Evolutionary conservation across 2,888 invertebrate genomes (phyloP).

Genomic region (Ephialtes manifestator): DNA sequence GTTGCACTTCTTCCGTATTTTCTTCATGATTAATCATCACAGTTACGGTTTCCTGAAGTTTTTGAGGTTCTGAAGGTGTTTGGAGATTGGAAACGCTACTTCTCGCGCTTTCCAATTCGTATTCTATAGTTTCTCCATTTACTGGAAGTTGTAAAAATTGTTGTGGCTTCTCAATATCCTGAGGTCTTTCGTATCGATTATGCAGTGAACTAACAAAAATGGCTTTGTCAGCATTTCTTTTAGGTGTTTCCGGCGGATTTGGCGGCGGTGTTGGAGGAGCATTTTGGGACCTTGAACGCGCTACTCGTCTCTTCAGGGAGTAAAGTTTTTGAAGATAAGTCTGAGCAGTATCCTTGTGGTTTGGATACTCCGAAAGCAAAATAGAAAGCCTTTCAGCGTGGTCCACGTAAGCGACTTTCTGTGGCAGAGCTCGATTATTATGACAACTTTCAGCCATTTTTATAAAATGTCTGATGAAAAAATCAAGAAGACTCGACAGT

Average conservation of each 20-base stretch:
- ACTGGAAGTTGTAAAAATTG: conserved; percentile 3
- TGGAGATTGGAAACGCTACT: background rate
- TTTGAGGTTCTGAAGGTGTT: background rate
- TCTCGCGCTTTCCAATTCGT: conserved; percentile 31
- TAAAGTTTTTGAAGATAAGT: conserved; percentile 88
- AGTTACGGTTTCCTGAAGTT: background rate
- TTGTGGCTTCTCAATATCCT: conserved; percentile 34
- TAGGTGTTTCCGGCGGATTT: conserved; percentile 79
- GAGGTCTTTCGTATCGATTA: conserved; percentile 70
- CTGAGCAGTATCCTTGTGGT: conserved; percentile 87
- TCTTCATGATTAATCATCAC: conserved; percentile 56
- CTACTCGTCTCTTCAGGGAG: conserved; percentile 66
- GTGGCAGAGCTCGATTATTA: conserved; percentile 88
- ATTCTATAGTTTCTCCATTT: conserved; percentile 54
- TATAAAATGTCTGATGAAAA: conserved; percentile 91
- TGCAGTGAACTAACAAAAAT: conserved; percentile 75
- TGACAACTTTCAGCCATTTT: conserved; percentile 90
- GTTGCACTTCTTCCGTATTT: conserved; percentile 30
- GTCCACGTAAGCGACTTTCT: conserved; percentile 90
- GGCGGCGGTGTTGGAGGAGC: background rate
- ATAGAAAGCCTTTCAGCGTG: conserved; percentile 90
- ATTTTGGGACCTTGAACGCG: conserved; percentile 32
- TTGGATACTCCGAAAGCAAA: conserved; percentile 88
- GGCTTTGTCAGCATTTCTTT: conserved; percentile 77
- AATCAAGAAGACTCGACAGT: conserved; percentile 89